Base-by-base conservation (phyloP, 2,888 invertebrate species). In the Megalurothrips usitatus region DNA sequence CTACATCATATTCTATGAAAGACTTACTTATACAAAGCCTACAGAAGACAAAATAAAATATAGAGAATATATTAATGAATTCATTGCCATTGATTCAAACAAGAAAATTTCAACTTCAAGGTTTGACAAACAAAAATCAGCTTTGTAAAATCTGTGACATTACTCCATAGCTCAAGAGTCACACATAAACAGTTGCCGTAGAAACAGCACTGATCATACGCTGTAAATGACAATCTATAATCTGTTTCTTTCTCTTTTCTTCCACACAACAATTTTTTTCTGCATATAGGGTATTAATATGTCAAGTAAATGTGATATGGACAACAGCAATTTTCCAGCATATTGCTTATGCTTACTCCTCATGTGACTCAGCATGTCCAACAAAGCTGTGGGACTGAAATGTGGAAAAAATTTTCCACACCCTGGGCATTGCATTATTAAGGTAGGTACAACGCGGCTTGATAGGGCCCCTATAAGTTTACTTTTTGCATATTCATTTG, bases 381-480 rank as follows among this genome's bases (percentile, higher is more conserved):
- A 63, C 63, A 63, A 63, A 63, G 63, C 17, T 63, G 17, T 63
- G n/a, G 63, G 63, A n/a, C 63, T 63, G 63, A n/a, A 63, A n/a
- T 17, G 63, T 1, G 63, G 63, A n/a, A 63, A 63, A 63, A n/a
- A 63, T 63, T 63, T 1, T n/a, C 63, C 63, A 63, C 63, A 63
- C n/a, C 63, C 63, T 63, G 63, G 63, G n/a, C 63, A 63, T 63
- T 63, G 63, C 63, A 63, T 9, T n/a, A 63, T 9, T 63, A 63
- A 14, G 17, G 63, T 63, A 63, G 63, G 63, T 63, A n/a, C 63
- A n/a, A 63, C 63, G n/a, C 63, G 63, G n/a, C 63, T 63, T 63
- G 63, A 63, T 63, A 63, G n/a, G n/a, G 63, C 63, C n/a, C 63
- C n/a, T n/a, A 17, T n/a, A 63, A 63, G 63, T n/a, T 63, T 63